Evolutionary conservation across 2,113 vertebrate species (phyloP).

Genomic region (Mandrillus leucophaeus): DNA sequence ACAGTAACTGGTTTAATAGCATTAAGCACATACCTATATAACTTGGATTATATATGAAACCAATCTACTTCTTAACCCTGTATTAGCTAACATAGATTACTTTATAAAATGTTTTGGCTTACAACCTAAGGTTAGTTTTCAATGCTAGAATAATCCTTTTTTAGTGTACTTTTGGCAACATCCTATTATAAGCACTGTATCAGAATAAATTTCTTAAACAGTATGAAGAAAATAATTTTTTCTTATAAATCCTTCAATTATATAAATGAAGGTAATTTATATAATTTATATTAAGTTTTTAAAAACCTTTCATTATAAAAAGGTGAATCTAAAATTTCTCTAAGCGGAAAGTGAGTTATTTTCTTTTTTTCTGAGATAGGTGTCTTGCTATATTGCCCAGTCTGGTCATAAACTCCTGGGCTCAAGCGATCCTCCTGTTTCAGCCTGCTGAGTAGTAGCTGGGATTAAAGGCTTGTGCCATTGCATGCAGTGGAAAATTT

Average conservation of each 20-base stretch:
- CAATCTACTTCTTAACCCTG: neutral
- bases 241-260: no score
- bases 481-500: neutral
- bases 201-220: slow-evolving; percentile 39
- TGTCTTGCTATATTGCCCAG: neutral
- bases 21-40: slow-evolving; percentile 34
- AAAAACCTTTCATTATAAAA: slow-evolving; percentile 14
- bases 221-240: neutral
- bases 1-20: slow-evolving; percentile 46
- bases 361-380: neutral
- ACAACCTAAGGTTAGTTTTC: slow-evolving; percentile 14
- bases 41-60: neutral
- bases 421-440: no score
- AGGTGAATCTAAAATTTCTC: slow-evolving; percentile 44
- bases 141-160: neutral
- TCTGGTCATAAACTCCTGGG: neutral
- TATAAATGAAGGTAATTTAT: slow-evolving; percentile 2
- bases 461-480: neutral
- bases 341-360: slow-evolving; percentile 26
- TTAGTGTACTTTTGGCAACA: slow-evolving; percentile 8
- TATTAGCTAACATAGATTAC: slow-evolving; percentile 13
- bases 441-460: no score
- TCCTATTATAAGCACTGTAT: neutral
- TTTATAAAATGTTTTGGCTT: slow-evolving; percentile 22
- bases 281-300: slow-evolving; percentile 7